Conservation (phyloP, 2,797 vertebrate genomes). For the Sitta carolinensis region DNA sequence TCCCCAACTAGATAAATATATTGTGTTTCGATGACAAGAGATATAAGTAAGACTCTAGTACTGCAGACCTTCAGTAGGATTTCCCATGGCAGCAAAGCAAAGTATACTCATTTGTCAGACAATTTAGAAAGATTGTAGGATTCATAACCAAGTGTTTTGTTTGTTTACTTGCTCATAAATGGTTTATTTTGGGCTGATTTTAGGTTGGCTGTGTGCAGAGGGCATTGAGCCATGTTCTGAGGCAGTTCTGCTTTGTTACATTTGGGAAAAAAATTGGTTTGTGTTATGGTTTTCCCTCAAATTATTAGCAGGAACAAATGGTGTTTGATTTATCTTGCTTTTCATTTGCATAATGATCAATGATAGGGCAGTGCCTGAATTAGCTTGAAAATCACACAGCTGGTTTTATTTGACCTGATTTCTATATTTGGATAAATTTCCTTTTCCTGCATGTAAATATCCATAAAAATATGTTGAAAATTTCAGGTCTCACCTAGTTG, state of each 20-base stretch:
- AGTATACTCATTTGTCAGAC: neutral
- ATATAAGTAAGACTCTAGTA: neutral
- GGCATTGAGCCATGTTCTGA: conserved; percentile 5
- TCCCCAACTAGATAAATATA: rapidly evolving
- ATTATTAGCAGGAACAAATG: conserved; percentile 24
- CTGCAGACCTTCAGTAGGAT: neutral
- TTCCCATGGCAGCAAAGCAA: neutral
- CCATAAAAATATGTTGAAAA: conserved; percentile 30
- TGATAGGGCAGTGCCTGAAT: neutral
- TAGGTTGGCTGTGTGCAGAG: neutral
- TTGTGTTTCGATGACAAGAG: neutral
- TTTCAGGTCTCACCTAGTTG: conserved; percentile 32
- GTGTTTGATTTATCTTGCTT: conserved; percentile 17
- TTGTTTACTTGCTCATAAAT: neutral
- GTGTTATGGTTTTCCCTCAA: neutral
- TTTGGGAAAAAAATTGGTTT: neutral
- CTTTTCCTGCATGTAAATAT: conserved; percentile 24
- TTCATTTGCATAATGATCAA: neutral
- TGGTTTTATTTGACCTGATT: conserved; percentile 15
- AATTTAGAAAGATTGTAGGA: neutral
- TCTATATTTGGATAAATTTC: neutral
- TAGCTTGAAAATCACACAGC: neutral
- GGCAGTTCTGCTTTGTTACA: neutral
- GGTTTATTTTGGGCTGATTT: neutral
- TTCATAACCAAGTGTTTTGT: neutral